phyloP scores from a whole-genome alignment of 2,113 vertebrate species.

The Passerina amoena region DNA sequence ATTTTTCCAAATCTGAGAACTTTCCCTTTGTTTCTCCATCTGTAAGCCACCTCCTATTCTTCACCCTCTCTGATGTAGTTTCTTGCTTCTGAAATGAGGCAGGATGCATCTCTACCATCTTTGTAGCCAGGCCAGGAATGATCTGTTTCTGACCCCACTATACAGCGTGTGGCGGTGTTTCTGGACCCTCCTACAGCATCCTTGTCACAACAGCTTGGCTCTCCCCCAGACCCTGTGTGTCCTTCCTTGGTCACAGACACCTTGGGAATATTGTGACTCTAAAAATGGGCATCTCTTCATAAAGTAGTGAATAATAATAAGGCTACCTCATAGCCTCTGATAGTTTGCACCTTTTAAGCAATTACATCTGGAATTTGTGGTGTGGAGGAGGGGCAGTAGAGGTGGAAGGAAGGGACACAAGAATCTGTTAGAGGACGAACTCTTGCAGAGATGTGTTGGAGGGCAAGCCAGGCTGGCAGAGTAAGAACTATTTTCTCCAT shows the following conservation, averaged over 20 bases:
- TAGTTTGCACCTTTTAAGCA: neutral
- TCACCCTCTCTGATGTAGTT: neutral
- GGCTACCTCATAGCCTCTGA: neutral
- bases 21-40: neutral
- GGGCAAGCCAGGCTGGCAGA: neutral
- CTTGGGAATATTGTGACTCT: neutral
- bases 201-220: neutral
- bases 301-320: neutral
- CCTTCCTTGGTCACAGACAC: neutral
- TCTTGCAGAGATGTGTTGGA: neutral
- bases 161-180: rapidly evolving
- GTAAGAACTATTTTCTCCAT: neutral
- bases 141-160: neutral
- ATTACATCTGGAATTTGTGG: neutral
- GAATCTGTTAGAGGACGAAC: neutral
- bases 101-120: neutral
- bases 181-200: neutral
- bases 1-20: neutral
- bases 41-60: neutral
- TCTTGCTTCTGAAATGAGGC: neutral
- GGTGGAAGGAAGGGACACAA: neutral
- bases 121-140: neutral
- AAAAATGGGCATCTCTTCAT: neutral
- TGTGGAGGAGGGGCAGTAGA: neutral
- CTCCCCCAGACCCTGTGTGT: rapidly evolving